Base-by-base conservation (phyloP, 2,888 invertebrate genomes). In the Athalia circularis region DNA sequence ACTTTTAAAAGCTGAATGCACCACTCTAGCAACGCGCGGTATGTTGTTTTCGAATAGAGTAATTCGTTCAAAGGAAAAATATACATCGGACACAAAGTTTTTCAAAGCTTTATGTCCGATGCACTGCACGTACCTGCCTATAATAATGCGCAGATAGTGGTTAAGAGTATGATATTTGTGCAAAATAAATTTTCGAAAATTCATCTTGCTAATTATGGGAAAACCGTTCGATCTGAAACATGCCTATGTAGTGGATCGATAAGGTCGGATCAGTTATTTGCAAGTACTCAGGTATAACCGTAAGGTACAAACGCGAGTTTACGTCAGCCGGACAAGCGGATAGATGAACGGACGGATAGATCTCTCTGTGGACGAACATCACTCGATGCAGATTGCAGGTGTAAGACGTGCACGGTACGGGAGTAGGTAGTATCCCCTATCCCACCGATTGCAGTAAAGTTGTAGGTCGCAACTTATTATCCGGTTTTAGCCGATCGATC, bases 401-500 rank as follows among this genome's bases (percentile, higher is more conserved):
- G 72, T 72, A 72, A 57, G 45, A 72, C 72, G 57, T 48, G 72
- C 47, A 59, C 59, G 52, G 59, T 13, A 47, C 57, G 45, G 72
- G 15, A 59, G 72, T 7, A 70, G 70, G 45, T 72, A 72, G 29
- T 29, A 29, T 29, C 29, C 15, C 13, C 43, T 45, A 29, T n/a
- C 47, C 11, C 43, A 72, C 72, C 29, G 29, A 29, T 29, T 29
- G 29, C 29, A 29, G 72, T 45, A 72, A 59, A 59, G 72, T 59
- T 72, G 72, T 72, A 72, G 57, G 59, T 72, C 47, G 45, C 59
- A 59, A 72, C 72, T 72, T 72, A 72, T 72, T 72, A 72, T 72
- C 72, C 59, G 57, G 72, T 72, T 72, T 72, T 72, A 72, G 57
- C 59, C 59, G 72, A 72, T 72, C 47, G 72, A 72, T 72, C 72